Base-by-base conservation (phyloP, 2,888 invertebrate species). In the Drosophila sordidapex region DNA sequence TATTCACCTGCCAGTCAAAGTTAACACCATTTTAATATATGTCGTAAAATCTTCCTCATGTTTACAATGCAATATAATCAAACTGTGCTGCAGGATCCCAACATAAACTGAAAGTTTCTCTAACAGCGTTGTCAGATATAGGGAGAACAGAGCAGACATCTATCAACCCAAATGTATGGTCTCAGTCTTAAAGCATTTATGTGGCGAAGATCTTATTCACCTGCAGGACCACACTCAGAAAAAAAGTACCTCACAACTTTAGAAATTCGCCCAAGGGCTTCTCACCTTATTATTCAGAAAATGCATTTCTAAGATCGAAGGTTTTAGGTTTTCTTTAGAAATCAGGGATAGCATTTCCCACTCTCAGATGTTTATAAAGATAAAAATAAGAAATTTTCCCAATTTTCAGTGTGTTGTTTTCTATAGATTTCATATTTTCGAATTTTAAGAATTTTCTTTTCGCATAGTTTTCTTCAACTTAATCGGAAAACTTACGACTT, bases 351-450 rank as follows among this genome's bases (percentile, higher is more conserved):
- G 5, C 11, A n/a, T 4, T n/a, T 40, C 0, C 11, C 2, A n/a
- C 1, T n/a, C n/a, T 40, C 40, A 40, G 5, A 8, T 35, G 35
- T 35, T 8, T 18, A 13, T 33, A 33, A 33, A 33, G 7, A 7
- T 7, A 29, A 7, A 29, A 29, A 0, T 6, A 21, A 7, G 7
- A 29, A 29, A 0, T 29, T 0, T 27, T 0, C 0, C 27, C 0
- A 29, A 29, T 29, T 29, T 29, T 1, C 29, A 29, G 29, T 29
- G 27, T 27, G 27, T 27, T 27, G 27, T 27, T 27, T 27, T 5
- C 27, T 27, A 27, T 27, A 27, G 27, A 27, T 27, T 0, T 27
- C 27, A 27, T 27, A 27, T 5, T 5, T 27, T 27, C 27, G 27
- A 27, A 1, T 27, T 27, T 5, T 27, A 27, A 29, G 29, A 29